Evolutionary conservation across 1,140 invertebrate species (phyloP).

Genomic region (Drosophila takahashii): DNA sequence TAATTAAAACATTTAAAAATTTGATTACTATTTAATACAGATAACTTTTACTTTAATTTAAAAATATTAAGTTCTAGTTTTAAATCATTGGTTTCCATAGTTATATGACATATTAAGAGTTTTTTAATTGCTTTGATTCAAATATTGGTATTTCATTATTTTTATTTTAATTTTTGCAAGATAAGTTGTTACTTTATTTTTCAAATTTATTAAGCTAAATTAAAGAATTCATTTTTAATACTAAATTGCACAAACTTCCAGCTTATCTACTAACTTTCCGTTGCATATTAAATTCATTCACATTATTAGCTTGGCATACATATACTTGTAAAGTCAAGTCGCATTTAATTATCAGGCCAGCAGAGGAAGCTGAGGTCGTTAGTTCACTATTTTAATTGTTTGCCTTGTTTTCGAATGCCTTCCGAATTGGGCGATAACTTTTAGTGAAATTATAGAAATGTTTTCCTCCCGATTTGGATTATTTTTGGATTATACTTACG

Average conservation of each 20-base stretch:
- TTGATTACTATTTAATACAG: too few species aligned
- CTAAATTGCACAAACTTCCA: background rate
- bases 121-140: too few species aligned
- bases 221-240: too few species aligned
- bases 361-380: conserved; percentile 71
- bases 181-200: too few species aligned
- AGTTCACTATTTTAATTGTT: conserved; percentile 64
- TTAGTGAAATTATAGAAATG: conserved; percentile 12
- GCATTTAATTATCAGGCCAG: conserved; percentile 65
- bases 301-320: conserved; percentile 28
- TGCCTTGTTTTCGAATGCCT: conserved; percentile 50
- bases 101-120: too few species aligned
- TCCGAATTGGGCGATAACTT: conserved; percentile 34
- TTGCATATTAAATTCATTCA: conserved; percentile 11
- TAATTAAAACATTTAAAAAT: too few species aligned
- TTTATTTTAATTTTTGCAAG: too few species aligned
- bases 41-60: too few species aligned
- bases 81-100: too few species aligned
- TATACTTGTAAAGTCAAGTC: conserved; percentile 42
- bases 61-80: too few species aligned
- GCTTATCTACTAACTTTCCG: conserved; percentile 3
- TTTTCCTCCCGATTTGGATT: conserved; percentile 1
- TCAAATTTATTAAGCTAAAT: too few species aligned
- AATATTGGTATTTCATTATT: too few species aligned
- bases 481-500: conserved; percentile 82